Evolutionary conservation across 2,113 vertebrate genomes (phyloP).

Genomic region (Brachyhypopomus occidentalis): DNA sequence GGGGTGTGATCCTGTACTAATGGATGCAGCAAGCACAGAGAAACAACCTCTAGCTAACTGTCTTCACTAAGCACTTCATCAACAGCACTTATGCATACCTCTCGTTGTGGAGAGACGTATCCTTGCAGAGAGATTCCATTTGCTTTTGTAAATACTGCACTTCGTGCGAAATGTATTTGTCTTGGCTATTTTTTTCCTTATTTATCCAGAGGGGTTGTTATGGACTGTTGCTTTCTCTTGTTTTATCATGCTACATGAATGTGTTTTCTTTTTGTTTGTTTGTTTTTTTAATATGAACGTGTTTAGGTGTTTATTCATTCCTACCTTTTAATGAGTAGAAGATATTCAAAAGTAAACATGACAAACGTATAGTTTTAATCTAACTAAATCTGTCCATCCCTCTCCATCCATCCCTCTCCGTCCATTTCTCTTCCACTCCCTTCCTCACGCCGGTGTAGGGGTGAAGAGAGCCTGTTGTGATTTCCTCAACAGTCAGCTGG

Average conservation of each 20-base stretch:
- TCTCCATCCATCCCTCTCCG: too few species aligned
- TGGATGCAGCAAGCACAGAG: background rate
- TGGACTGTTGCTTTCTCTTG: background rate
- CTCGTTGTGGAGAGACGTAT: background rate
- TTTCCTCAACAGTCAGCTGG: conserved; percentile 95
- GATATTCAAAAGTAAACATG: too few species aligned
- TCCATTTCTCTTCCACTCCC: conserved; percentile 2
- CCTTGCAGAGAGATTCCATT: conserved; percentile 10
- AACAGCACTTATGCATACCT: background rate
- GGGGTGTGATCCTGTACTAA: background rate
- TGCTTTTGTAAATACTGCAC: conserved; percentile 8
- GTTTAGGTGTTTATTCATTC: background rate
- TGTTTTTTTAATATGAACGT: too few species aligned
- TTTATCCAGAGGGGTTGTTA: too few species aligned
- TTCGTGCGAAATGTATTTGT: conserved; percentile 22
- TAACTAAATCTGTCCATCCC: background rate
- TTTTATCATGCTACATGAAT: background rate
- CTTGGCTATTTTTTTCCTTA: background rate
- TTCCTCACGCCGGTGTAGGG: conserved; percentile 71
- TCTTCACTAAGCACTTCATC: background rate
- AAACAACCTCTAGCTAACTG: background rate
- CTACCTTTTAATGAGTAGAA: too few species aligned
- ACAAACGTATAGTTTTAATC: too few species aligned
- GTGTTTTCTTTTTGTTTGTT: too few species aligned
- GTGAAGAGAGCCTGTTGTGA: conserved; percentile 99